phyloP scores from a whole-genome alignment of 2,113 vertebrate genomes.

The Podarcis raffonei region DNA sequence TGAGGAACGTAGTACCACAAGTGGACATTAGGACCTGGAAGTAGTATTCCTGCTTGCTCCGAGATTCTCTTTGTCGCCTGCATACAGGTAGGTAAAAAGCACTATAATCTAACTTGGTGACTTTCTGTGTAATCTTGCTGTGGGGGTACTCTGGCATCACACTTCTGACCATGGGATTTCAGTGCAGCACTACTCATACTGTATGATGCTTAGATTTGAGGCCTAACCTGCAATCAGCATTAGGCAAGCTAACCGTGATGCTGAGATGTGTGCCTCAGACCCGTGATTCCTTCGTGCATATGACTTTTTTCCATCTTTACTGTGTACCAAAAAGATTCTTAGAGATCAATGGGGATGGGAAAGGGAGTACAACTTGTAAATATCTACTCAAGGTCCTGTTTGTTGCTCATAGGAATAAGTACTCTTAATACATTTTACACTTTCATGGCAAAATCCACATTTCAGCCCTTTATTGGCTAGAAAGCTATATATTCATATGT shows the following conservation, averaged over 20 bases:
- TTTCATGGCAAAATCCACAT: background rate
- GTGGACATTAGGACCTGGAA: constrained; percentile 99
- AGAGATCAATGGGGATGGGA: constrained; percentile 66
- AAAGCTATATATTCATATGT: constrained; percentile 36
- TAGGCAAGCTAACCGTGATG: constrained; percentile 70
- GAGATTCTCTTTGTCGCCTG: constrained; percentile 97
- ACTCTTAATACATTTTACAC: constrained; percentile 26
- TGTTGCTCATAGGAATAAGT: constrained; percentile 52
- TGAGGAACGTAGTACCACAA: constrained; percentile 99
- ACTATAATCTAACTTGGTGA: constrained; percentile 88
- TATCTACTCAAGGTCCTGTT: constrained; percentile 53
- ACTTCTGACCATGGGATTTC: constrained; percentile 92
- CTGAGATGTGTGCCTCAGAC: constrained; percentile 75
- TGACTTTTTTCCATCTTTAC: constrained; percentile 68
- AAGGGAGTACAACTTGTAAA: constrained; percentile 67
- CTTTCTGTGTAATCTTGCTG: constrained; percentile 84
- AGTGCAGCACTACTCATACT: constrained; percentile 90
- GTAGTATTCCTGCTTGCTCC: constrained; percentile 95
- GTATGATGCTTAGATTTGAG: constrained; percentile 70
- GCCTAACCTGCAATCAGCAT: constrained; percentile 71
- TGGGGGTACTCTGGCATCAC: constrained; percentile 97
- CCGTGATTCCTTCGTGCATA: constrained; percentile 72
- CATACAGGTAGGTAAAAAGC: constrained; percentile 97
- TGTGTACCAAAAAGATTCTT: constrained; percentile 65
- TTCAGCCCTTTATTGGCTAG: constrained; percentile 60